Percentiles rank a stretch among this genome's conserved stretches.
phyloP scores from a whole-genome alignment of 2,888 invertebrate genomes.

The Melinopterus prodromus region DNA sequence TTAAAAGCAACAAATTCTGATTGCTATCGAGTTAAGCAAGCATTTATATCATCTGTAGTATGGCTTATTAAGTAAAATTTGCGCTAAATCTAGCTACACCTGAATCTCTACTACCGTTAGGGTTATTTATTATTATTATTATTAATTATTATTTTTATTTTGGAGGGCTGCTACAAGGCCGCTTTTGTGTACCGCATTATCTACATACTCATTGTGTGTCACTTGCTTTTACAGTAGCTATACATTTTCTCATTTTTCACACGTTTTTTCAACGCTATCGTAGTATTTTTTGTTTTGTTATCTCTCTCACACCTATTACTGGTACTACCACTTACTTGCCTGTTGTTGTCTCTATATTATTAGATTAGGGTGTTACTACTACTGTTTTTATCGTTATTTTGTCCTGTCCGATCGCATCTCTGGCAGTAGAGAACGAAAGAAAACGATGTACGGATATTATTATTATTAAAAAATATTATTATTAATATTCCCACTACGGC shows the following conservation, averaged over 20 bases:
- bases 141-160: background rate
- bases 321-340: constrained; percentile 15
- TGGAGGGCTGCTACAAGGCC: background rate
- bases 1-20: too few species aligned
- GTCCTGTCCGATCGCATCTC: background rate
- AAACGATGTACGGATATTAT: constrained; percentile 34
- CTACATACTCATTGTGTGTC: background rate
- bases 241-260: background rate
- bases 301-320: background rate
- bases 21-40: constrained; percentile 46
- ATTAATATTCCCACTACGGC: constrained; percentile 16
- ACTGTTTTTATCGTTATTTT: constrained; percentile 10
- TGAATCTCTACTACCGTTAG: background rate
- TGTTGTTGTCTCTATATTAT: constrained; percentile 15
- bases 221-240: constrained; percentile 1
- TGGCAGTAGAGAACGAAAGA: constrained; percentile 18
- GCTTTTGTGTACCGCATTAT: background rate
- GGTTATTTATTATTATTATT: background rate
- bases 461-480: background rate
- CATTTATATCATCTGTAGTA: constrained; percentile 22
- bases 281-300: constrained; percentile 12
- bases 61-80: constrained; percentile 22
- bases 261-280: constrained; percentile 6
- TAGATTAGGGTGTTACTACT: constrained; percentile 9
- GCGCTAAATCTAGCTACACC: background rate